Percentiles rank a stretch among this genome's conserved stretches.
phyloP scores from a whole-genome alignment of 2,113 vertebrate genomes.

The Plestiodon gilberti region DNA sequence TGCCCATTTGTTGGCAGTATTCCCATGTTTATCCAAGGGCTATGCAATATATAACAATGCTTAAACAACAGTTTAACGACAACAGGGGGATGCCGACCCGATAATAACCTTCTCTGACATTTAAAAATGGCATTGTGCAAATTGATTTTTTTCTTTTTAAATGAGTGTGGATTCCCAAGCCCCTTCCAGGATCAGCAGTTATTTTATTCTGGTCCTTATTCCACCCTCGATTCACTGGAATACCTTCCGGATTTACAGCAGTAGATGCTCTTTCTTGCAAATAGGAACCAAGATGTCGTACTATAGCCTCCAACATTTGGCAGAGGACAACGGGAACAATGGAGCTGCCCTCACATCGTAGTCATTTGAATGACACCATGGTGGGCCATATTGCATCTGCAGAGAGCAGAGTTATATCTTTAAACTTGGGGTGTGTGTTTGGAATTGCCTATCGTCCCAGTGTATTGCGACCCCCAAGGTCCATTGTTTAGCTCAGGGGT shows the following conservation, averaged over 20 bases:
- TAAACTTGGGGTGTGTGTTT: no score
- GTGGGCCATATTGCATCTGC: background rate
- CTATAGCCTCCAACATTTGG: background rate
- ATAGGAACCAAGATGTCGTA: background rate
- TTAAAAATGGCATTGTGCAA: slow-evolving; percentile 4
- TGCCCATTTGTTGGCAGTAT: background rate
- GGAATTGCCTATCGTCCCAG: no score
- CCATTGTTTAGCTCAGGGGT: no score
- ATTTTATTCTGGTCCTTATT: background rate
- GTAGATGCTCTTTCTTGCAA: background rate
- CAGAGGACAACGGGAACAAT: background rate
- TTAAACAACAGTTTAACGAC: background rate
- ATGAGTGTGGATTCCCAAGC: background rate
- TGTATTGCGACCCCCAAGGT: no score
- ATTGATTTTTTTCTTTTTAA: background rate
- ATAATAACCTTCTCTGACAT: slow-evolving; percentile 19
- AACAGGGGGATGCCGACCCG: background rate
- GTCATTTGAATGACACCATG: background rate
- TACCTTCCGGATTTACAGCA: background rate
- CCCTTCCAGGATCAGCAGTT: background rate
- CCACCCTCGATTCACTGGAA: background rate
- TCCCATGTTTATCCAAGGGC: no score
- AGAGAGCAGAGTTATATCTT: no score
- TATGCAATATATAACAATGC: background rate
- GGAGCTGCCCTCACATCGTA: background rate